Percentiles rank a stretch among this genome's conserved stretches.
These are phyloP conservation scores for Corythoichthys intestinalis DNA, from an alignment of 2,113 vertebrate species.

Conservation along the genomic window DNA sequence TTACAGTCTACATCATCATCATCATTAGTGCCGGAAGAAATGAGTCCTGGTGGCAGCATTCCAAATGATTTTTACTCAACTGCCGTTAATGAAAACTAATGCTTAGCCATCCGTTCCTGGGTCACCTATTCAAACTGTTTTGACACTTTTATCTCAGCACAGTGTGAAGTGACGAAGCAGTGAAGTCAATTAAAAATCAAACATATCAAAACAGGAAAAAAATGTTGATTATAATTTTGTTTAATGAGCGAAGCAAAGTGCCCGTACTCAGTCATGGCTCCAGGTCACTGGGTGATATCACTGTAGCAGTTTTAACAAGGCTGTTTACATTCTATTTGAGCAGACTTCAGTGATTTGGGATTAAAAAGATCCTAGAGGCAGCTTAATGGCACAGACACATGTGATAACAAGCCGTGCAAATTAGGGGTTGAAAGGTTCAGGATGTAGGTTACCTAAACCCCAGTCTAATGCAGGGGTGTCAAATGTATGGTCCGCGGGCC, in stretches of 20 bases:
- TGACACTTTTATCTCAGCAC: slow-evolving; percentile 12
- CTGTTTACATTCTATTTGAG: slow-evolving; percentile 66
- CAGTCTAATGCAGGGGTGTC: neutral
- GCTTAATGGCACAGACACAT: slow-evolving; percentile 37
- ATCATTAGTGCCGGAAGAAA: neutral
- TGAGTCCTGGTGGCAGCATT: slow-evolving; percentile 14
- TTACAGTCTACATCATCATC: slow-evolving; percentile 4
- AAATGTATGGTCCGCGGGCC: no score
- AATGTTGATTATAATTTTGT: neutral
- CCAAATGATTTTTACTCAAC: slow-evolving; percentile 13
- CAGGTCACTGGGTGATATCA: slow-evolving; percentile 49
- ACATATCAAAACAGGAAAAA: neutral
- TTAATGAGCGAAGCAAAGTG: slow-evolving; percentile 27
- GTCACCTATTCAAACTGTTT: neutral
- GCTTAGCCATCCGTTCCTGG: slow-evolving; percentile 1
- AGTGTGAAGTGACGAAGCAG: slow-evolving; percentile 1
- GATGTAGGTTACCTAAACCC: slow-evolving; percentile 11
- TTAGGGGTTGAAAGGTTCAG: slow-evolving; percentile 25
- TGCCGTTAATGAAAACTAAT: neutral
- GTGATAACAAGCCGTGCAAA: slow-evolving; percentile 12
- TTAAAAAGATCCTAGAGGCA: slow-evolving; percentile 46
- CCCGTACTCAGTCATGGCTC: slow-evolving; percentile 22
- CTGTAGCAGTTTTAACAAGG: slow-evolving; percentile 57
- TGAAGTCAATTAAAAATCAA: slow-evolving; percentile 15
- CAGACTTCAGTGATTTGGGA: slow-evolving; percentile 58